Evolutionary conservation across 2,888 invertebrate genomes (phyloP), one percentile per base, ranked within the genome.

Genomic region (Meghimatium bilineatum): DNA sequence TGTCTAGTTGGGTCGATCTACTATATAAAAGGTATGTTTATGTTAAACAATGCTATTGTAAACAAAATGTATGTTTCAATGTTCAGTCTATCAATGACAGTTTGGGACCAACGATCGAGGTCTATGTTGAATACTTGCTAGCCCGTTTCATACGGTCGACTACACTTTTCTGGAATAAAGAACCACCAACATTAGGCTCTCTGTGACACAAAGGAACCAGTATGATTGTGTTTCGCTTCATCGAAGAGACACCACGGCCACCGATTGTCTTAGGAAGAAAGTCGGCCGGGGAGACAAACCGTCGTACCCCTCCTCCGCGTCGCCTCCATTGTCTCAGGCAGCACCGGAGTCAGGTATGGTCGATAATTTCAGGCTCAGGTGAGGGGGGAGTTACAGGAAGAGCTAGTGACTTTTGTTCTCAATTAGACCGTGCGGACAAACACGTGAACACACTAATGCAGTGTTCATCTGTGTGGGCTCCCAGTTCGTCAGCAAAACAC

Each of bases 361-460:
- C 79, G 79, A 79, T 79, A 79, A 49, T 67, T 67, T 79, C 79
- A 67, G 66, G 79, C 67, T 79, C 79, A 79, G 79, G 79, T 79
- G 79, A 79, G 26, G 79, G 67, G 49, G 67, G 29, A 32, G 67
- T 23, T 3, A 60, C 60, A 60, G 77, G 36, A 32, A 63, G 63
- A 36, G 77, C 36, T 36, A 38, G 60, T 63, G 77, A 77, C 77
- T 77, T 74, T 77, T 60, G 77, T 77, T 34, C 36, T 77, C 60
- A 77, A 77, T 77, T 77, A 77, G 60, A 77, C 34, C 77, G 26
- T 12, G n/a, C 77, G 36, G 38, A 63, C 77, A 77, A 36, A 77
- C 60, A 77, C 2, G 17, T 17, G 38, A 17, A 20, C 44, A 32
- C 8, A 74, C 74, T 52, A 38, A 26, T 23, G 26, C 1, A 26